Evolutionary conservation across 2,888 invertebrate genomes (phyloP).

Genomic region (Apoda limacodes): DNA sequence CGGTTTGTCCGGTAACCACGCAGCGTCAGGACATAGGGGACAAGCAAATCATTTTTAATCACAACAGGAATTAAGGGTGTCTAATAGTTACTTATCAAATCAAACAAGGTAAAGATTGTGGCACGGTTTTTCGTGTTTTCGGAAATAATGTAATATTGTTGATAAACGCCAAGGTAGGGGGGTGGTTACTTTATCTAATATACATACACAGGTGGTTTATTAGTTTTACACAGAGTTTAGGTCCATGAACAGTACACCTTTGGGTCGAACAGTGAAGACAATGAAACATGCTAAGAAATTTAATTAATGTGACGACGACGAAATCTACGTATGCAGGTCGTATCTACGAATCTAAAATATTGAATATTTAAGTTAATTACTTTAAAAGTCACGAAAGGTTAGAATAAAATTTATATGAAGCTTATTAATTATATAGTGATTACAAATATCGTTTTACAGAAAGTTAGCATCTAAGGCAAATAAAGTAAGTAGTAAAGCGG

Average conservation of each 20-base stretch:
- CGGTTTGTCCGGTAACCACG: constrained; percentile 39
- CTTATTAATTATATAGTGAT: too few species aligned
- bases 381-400: too few species aligned
- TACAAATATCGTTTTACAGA: too few species aligned
- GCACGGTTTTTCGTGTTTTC: not conserved
- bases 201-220: constrained; percentile 28
- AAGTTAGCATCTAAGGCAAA: too few species aligned
- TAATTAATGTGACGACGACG: too few species aligned
- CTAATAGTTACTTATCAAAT: not conserved
- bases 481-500: too few species aligned
- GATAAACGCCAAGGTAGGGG: constrained; percentile 66
- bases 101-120: too few species aligned
- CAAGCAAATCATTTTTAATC: constrained; percentile 60
- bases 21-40: constrained; percentile 61
- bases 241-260: constrained; percentile 51
- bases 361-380: too few species aligned
- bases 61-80: constrained; percentile 22
- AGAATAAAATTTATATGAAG: too few species aligned
- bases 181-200: constrained; percentile 34
- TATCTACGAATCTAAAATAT: too few species aligned
- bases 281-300: constrained; percentile 1
- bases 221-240: constrained; percentile 34
- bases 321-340: too few species aligned
- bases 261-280: constrained; percentile 40
- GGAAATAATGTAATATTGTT: not conserved